Base-by-base conservation (phyloP, 2,888 invertebrate genomes). In the Dicyrtomina minuta region DNA sequence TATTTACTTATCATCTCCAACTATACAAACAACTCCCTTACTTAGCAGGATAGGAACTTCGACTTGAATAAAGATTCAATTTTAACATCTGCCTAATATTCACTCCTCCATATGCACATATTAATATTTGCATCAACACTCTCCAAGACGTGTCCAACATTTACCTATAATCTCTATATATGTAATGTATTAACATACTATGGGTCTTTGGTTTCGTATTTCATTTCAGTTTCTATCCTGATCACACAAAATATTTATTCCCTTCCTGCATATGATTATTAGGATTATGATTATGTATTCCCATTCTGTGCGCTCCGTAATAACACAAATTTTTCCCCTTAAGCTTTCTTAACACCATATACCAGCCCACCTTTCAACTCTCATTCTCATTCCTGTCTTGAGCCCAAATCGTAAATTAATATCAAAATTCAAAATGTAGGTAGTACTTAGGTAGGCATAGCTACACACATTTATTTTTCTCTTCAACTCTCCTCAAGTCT, bases 341-440 rank as follows among this genome's bases (percentile, higher is more conserved):
- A 55, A 55, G 17, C 10, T 49, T 68, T 49, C 59, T 49, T 68
- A 33, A 5, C 33, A 33, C 33, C 33, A 33, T n/a, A n/a, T n/a
- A n/a, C 33, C 33, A 33, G 4, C 67, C 46, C 59, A 68, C 49
- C 67, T 51, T 51, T 51, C 60, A 60, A 60, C 60, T 49, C 67
- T 43, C 51, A 33, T 33, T 33, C 33, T 5, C 33, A 68, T 68
- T 60, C 49, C 60, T 27, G 41, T 20, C 27, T 51, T 46, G 44
- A 20, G 8, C 33, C 4, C 33, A 33, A 33, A 33, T 27, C 61
- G 44, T 44, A 44, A 44, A 61, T 44, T 26, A 44, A 44, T 24
- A 22, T 24, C 6, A 15, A 43, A 15, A 8, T 22, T 61, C 26
- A n/a, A n/a, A n/a, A n/a, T n/a, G n/a, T n/a, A n/a, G n/a, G n/a